Conservation (phyloP, 2,797 vertebrate species). For the Bradypodion pumilum region DNA sequence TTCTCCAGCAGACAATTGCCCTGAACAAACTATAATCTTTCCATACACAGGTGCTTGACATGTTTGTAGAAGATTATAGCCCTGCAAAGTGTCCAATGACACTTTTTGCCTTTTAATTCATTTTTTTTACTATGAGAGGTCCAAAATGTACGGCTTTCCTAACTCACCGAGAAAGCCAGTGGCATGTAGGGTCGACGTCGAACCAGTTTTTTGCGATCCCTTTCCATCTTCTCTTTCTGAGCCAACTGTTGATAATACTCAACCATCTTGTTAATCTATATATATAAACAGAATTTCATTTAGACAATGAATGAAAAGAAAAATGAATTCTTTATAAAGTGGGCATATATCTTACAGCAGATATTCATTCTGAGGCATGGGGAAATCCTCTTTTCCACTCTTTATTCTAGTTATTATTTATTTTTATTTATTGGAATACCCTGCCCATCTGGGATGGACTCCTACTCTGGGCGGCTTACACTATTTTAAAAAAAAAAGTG, state of each 20-base stretch:
- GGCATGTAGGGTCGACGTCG: slow-evolving; percentile 95
- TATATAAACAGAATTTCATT: slow-evolving; percentile 35
- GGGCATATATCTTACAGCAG: background rate
- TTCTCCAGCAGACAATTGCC: slow-evolving; percentile 2
- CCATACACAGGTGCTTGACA: background rate
- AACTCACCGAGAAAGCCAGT: slow-evolving; percentile 93
- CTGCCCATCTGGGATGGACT: too few species aligned
- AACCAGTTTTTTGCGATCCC: slow-evolving; percentile 95
- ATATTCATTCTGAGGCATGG: background rate
- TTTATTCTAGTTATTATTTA: too few species aligned
- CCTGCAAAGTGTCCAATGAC: background rate
- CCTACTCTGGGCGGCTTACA: too few species aligned
- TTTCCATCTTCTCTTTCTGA: slow-evolving; percentile 95
- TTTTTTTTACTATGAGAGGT: background rate
- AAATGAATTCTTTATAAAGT: background rate
- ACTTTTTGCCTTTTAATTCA: background rate
- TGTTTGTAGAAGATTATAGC: background rate
- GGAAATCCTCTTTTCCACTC: background rate
- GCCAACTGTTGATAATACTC: slow-evolving; percentile 99
- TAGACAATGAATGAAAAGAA: background rate
- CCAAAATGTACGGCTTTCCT: background rate
- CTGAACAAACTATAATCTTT: background rate
- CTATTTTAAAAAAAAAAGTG: too few species aligned
- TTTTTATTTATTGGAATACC: too few species aligned
- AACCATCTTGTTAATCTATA: slow-evolving; percentile 95